Conservation (phyloP, 2,113 vertebrate genomes). For the Salvelinus sp. region DNA sequence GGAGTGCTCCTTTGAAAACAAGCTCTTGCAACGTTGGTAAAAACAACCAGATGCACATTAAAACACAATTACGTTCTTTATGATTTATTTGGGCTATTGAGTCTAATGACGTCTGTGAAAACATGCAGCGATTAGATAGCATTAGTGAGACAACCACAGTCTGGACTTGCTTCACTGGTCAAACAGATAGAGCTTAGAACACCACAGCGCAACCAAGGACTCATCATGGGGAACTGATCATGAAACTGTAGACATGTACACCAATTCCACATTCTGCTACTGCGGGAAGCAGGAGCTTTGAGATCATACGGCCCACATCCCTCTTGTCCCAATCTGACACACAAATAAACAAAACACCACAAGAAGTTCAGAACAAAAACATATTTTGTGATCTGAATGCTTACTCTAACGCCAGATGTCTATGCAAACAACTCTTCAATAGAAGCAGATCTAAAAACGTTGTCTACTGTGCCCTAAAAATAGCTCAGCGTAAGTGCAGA, state of each 20-base stretch:
- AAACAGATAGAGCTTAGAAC: not conserved
- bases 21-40: slow-evolving; percentile 44
- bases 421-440: no score
- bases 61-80: slow-evolving; percentile 52
- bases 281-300: not conserved
- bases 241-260: not conserved
- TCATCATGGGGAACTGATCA: not conserved
- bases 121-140: not conserved
- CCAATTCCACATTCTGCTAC: not conserved
- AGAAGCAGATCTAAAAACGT: not conserved
- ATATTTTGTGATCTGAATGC: not conserved
- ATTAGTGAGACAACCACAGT: not conserved
- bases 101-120: slow-evolving; percentile 26
- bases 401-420: not conserved
- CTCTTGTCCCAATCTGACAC: not conserved
- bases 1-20: slow-evolving; percentile 50
- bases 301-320: not conserved
- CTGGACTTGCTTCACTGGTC: not conserved
- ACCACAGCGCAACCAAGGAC: no score
- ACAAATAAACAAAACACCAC: no score
- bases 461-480: not conserved
- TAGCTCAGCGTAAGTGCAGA: not conserved
- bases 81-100: slow-evolving; percentile 42
- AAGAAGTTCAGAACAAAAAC: not conserved
- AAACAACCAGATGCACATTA: slow-evolving; percentile 38